Evolutionary conservation across 1,140 invertebrate genomes (phyloP), one percentile per base, ranked within the genome.

Genomic region (Caerostris darwini): DNA sequence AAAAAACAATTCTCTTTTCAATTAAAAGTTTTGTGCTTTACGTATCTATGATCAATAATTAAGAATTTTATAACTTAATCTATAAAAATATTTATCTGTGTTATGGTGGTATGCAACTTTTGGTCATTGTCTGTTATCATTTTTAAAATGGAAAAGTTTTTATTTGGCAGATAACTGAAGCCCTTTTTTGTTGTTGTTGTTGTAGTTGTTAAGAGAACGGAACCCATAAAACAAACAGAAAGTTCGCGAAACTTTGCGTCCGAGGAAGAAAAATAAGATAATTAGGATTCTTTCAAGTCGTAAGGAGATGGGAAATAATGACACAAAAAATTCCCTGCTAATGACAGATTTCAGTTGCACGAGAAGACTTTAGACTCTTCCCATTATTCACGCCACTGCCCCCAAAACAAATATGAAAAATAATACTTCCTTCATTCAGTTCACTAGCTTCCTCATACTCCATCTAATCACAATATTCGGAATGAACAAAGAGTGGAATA

Each of bases 401-500:
- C 17, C n/a, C 69, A 58, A 67, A 92, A 92, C 34, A 85, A 67
- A 85, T 67, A 90, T 83, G 90, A 92, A 92, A 92, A 93, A 93
- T 87, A 86, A 93, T 61, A 77, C 14, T 64, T 10, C 69, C 85
- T n/a, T 19, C 61, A 93, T 67, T 85, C 92, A 85, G 77, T 64
- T 92, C 77, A 85, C 81, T 71, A 56, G 57, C 56, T 34, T 34
- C 34, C 34, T 34, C 34, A 34, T 34, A 87, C 83, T 93, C 83
- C 92, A 93, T 59, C 92, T 87, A 92, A 92, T 92, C 90, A 92
- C 90, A 61, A 83, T 92, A 92, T 85, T 53, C 90, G 71, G 34
- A 92, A 85, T 67, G 90, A 69, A 89, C 87, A 89, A 89, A 89
- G 87, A 69, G 71, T 5, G 50, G 56, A 91, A 87, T 77, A 93